phyloP scores from a whole-genome alignment of 2,113 vertebrate genomes.

The Rana temporaria region DNA sequence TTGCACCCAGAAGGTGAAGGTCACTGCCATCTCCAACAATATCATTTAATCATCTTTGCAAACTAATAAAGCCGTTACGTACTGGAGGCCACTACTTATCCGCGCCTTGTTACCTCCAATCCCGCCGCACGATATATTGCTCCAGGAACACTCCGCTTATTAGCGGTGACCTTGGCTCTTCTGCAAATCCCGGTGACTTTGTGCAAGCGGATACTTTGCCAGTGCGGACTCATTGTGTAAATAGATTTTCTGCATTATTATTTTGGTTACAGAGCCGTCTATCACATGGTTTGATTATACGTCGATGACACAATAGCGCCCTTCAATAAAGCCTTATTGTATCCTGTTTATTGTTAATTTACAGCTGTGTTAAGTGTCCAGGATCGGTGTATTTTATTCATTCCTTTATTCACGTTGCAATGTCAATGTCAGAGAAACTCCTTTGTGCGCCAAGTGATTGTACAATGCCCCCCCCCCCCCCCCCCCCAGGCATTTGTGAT shows the following conservation, averaged over 20 bases:
- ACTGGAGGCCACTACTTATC: constrained; percentile 63
- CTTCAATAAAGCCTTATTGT: no score
- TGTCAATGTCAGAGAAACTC: no score
- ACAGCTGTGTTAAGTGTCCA: no score
- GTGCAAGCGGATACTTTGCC: not conserved
- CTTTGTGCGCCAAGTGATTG: no score
- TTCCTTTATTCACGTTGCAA: no score
- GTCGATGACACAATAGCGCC: no score
- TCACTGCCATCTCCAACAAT: constrained; percentile 58
- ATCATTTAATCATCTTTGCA: constrained; percentile 68
- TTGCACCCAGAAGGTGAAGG: constrained; percentile 61
- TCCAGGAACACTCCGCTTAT: not conserved
- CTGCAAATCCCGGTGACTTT: not conserved
- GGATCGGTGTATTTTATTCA: no score
- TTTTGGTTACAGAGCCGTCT: no score
- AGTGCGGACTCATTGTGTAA: not conserved
- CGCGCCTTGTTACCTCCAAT: constrained; percentile 61
- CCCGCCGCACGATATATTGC: constrained; percentile 38
- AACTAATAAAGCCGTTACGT: constrained; percentile 61
- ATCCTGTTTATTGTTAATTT: no score
- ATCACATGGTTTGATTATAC: no score
- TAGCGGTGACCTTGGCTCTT: constrained; percentile 9
- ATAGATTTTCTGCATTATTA: not conserved
- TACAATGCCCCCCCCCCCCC: no score
- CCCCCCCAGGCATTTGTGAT: no score